These are phyloP conservation scores for Oceanodroma tethys DNA, from an alignment of 2,113 vertebrate species.

Conservation along the genomic window DNA sequence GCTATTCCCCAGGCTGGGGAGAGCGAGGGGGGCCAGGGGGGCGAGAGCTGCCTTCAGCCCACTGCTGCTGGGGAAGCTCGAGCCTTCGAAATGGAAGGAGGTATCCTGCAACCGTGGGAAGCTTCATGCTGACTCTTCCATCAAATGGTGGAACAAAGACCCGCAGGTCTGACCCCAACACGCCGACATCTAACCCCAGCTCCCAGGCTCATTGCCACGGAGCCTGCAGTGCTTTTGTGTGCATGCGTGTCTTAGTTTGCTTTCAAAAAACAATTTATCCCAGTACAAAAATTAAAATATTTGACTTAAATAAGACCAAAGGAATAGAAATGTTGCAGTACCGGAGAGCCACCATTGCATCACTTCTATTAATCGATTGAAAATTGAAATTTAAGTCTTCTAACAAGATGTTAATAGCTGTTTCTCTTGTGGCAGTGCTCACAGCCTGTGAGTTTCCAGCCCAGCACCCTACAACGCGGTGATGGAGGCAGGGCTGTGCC, in stretches of 20 bases:
- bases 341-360: background rate
- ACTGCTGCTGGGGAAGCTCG: background rate
- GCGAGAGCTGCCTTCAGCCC: background rate
- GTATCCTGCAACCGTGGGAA: background rate
- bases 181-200: background rate
- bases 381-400: background rate
- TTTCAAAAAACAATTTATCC: background rate
- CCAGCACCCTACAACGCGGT: background rate
- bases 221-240: background rate
- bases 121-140: background rate
- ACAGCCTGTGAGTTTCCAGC: background rate
- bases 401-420: background rate
- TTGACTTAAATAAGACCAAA: background rate
- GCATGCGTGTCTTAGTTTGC: fast-evolving
- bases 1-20: background rate
- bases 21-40: fast-evolving
- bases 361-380: background rate
- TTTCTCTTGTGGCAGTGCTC: background rate
- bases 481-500: conserved; percentile 13
- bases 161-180: background rate
- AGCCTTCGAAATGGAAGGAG: background rate
- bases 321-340: background rate
- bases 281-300: background rate
- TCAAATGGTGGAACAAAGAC: background rate
- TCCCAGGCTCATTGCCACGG: background rate